A percentile compares a stretch with the other conserved stretches of the same genome.
phyloP scores from a whole-genome alignment of 2,797 vertebrate genomes.

The Darevskia nairensis region DNA sequence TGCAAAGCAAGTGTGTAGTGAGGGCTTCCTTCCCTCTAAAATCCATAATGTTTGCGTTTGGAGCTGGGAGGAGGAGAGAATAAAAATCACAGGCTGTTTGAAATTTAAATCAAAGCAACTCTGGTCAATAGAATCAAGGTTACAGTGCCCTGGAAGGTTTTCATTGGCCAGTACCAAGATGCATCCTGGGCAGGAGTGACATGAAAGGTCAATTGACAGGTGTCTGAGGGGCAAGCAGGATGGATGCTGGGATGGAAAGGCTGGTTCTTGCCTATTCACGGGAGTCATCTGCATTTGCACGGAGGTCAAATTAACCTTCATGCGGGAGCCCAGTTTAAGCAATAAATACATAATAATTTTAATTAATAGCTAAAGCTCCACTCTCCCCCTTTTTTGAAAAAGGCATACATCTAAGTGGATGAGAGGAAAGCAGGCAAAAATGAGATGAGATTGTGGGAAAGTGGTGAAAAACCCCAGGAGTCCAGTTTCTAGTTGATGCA shows the following conservation, averaged over 20 bases:
- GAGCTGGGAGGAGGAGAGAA: constrained; percentile 72
- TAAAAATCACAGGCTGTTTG: constrained; percentile 78
- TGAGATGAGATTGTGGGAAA: background rate
- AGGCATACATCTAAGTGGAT: background rate
- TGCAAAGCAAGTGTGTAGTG: constrained; percentile 71
- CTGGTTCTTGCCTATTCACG: background rate
- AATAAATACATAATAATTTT: background rate
- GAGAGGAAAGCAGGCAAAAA: background rate
- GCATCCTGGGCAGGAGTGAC: constrained; percentile 43
- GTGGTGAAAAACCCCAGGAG: background rate
- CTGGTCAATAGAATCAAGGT: constrained; percentile 79
- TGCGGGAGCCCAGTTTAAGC: accelerated
- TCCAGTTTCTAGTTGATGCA: background rate
- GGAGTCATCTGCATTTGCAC: background rate
- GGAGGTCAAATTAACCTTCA: background rate
- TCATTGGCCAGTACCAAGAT: constrained; percentile 50
- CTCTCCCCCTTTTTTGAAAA: background rate
- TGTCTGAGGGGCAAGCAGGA: constrained; percentile 27
- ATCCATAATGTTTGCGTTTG: constrained; percentile 81
- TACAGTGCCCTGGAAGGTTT: constrained; percentile 59
- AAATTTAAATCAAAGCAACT: constrained; percentile 81
- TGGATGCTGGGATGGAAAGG: constrained; percentile 9
- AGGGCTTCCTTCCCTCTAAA: constrained; percentile 77
- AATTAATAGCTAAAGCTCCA: constrained; percentile 2
- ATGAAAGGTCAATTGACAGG: constrained; percentile 55